Base-by-base conservation (phyloP, 1,140 invertebrate species). In the Hypsibius dujardini region DNA sequence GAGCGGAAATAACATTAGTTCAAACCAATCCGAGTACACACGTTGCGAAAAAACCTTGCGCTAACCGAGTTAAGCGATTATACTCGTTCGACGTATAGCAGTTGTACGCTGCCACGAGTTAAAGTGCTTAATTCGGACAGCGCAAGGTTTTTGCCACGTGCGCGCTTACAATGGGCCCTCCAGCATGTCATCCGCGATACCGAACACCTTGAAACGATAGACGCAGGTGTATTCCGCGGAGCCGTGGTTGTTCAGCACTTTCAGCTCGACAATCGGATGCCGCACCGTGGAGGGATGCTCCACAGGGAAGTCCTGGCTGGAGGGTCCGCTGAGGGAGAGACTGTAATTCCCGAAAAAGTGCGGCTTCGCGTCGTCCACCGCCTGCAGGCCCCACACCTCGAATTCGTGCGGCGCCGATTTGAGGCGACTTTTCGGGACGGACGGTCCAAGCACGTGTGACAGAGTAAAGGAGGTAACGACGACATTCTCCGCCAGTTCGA, bases 141-240 rank as follows among this genome's bases (percentile, higher is more conserved):
- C 28, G 28, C 28, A 28, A 28, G 28, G 28, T 28, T 28, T 28
- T 28, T 28, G 28, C 28, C 28, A 28, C 28, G 28, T 28, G 28
- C 28, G 28, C 28, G 28, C 28, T 28, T 28, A 28, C 28, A 28
- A 28, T 0, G 28, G 28, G 28, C 0, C 28, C 28, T 56, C 50
- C 50, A n/a, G 50, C 50, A 56, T 56, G 50, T 67, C 42, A 15
- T 67, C 12, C 62, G 42, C 12, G 3, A 42, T 67, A 15, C 62
- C 62, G 42, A 67, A 67, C 50, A 98, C 92, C 74, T 95, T 83
- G 80, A 99, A 95, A 76, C 95, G 84, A 78, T 99, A 98, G 1
- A 99, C 81, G 79, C 95, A 98, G 0, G 95, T 98, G 78, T 93
- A 97, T 7, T 90, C 87, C 3, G 88, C 83, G 79, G 95, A 89